Conservation (phyloP, 2,888 invertebrate genomes). For the Apantesis nais region DNA sequence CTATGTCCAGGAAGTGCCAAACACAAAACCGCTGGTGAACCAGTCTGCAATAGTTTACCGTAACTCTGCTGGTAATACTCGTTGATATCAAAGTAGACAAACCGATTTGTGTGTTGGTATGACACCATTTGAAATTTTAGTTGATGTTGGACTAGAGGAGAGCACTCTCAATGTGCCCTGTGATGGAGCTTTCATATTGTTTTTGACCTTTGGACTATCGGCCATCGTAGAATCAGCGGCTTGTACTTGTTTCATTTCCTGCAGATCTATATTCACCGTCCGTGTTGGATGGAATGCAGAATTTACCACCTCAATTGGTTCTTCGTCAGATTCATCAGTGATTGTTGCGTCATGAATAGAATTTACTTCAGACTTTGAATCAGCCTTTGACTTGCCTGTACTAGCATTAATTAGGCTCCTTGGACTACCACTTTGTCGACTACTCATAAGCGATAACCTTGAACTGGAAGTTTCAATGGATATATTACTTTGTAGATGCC, state of each 20-base stretch:
- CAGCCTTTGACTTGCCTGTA: constrained; percentile 82
- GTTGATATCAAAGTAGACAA: constrained; percentile 90
- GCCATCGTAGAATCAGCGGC: constrained; percentile 87
- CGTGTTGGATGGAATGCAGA: constrained; percentile 91
- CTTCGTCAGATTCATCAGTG: constrained; percentile 89
- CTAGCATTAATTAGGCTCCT: constrained; percentile 73
- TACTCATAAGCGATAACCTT: constrained; percentile 83
- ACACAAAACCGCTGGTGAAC: constrained; percentile 97
- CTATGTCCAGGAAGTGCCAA: constrained; percentile 97
- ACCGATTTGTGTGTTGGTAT: constrained; percentile 88
- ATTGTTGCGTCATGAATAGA: too few species aligned
- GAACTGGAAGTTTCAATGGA: constrained; percentile 80
- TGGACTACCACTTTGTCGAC: constrained; percentile 84
- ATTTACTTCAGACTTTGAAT: constrained; percentile 87
- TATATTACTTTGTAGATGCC: constrained; percentile 53
- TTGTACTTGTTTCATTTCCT: constrained; percentile 82
- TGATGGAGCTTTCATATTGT: constrained; percentile 87
- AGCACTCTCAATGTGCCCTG: constrained; percentile 78
- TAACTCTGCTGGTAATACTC: constrained; percentile 94
- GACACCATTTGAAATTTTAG: constrained; percentile 77
- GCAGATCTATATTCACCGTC: constrained; percentile 82
- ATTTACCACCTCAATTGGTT: constrained; percentile 90
- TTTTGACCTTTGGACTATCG: constrained; percentile 75
- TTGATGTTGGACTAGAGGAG: constrained; percentile 80
- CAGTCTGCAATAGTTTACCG: constrained; percentile 97